phyloP scores from a whole-genome alignment of 2,797 vertebrate genomes.

The Falco berigora region DNA sequence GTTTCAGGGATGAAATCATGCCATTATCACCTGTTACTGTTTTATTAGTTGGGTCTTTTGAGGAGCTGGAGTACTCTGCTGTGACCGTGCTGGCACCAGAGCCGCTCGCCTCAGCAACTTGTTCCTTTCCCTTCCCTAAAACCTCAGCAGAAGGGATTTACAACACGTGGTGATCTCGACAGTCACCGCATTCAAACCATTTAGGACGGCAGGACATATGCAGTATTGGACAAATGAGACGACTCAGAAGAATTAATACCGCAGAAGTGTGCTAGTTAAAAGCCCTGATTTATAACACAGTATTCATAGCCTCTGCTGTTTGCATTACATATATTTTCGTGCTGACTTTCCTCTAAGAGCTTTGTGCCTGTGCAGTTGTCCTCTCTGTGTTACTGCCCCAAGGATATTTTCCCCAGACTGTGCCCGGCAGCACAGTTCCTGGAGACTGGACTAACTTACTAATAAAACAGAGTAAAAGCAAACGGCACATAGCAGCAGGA shows the following conservation, averaged over 20 bases:
- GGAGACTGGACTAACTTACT: neutral
- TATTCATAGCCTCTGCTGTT: neutral
- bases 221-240: neutral
- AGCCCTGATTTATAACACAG: neutral
- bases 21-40: no score
- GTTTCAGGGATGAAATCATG: neutral
- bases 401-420: neutral
- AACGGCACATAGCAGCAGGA: neutral
- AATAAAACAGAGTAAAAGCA: neutral
- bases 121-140: neutral
- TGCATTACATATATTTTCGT: neutral
- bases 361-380: neutral
- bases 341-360: neutral
- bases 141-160: neutral
- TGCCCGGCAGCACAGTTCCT: neutral
- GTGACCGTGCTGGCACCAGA: neutral
- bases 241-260: neutral
- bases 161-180: neutral
- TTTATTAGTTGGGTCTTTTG: neutral
- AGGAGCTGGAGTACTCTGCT: neutral
- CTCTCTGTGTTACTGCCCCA: neutral
- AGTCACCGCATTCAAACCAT: neutral
- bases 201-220: neutral
- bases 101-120: neutral
- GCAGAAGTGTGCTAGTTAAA: neutral